phyloP scores from a whole-genome alignment of 2,888 invertebrate genomes.

The Drosophila anomalipes region DNA sequence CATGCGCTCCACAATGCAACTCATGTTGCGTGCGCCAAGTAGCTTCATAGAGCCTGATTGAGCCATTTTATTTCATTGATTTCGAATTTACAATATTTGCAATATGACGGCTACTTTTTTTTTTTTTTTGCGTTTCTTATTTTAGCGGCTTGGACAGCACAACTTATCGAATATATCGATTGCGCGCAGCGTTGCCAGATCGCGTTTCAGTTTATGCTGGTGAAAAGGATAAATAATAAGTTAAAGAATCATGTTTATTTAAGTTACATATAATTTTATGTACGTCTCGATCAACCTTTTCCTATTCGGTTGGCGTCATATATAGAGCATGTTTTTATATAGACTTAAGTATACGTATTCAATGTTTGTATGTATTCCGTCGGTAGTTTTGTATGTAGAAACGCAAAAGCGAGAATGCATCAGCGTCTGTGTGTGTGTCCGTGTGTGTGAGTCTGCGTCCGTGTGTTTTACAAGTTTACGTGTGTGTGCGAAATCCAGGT shows the following conservation, averaged over 20 bases:
- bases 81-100: constrained; percentile 1
- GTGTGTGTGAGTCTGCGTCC: constrained; percentile 10
- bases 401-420: constrained; percentile 42
- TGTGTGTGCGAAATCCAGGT: constrained; percentile 4
- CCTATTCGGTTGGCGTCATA: constrained; percentile 6
- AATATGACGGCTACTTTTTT: not conserved
- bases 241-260: constrained; percentile 13
- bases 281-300: constrained; percentile 22
- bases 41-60: constrained; percentile 84
- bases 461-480: not conserved
- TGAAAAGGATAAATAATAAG: constrained; percentile 8
- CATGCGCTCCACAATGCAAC: constrained; percentile 90
- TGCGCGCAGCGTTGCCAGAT: constrained; percentile 39
- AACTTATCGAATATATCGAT: constrained; percentile 46
- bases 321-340: constrained; percentile 21
- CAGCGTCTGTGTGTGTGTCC: constrained; percentile 10
- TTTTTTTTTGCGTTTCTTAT: constrained; percentile 5
- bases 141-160: constrained; percentile 42
- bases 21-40: constrained; percentile 84
- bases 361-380: constrained; percentile 33
- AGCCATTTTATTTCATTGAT: constrained; percentile 67
- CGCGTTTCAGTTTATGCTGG: not conserved
- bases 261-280: constrained; percentile 43
- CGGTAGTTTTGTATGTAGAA: constrained; percentile 26
- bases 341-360: not conserved